Evolutionary conservation across 2,888 invertebrate species (phyloP).

Genomic region (Sarcophaga caerulescens): DNA sequence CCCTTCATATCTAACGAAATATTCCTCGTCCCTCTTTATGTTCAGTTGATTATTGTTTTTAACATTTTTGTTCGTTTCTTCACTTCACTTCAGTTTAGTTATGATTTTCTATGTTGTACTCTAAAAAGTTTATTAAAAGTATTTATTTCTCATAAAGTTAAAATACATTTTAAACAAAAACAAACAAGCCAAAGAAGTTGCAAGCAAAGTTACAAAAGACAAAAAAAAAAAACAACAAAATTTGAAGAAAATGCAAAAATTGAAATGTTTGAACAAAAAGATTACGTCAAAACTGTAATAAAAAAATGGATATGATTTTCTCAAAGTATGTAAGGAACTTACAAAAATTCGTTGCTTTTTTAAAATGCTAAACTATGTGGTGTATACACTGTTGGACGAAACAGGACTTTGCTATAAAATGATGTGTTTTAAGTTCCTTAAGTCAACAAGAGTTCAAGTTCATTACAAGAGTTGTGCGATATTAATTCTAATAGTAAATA

Average conservation of each 20-base stretch:
- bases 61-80: constrained; percentile 12
- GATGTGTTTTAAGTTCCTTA: too few relatives aligned
- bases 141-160: constrained; percentile 64
- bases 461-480: too few relatives aligned
- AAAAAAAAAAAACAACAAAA: constrained; percentile 18
- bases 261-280: constrained; percentile 23
- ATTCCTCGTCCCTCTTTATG: background rate
- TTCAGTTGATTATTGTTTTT: constrained; percentile 27
- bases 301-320: constrained; percentile 32
- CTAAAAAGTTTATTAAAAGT: constrained; percentile 56
- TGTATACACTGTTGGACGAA: too few relatives aligned
- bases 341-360: constrained; percentile 48
- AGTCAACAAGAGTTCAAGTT: too few relatives aligned
- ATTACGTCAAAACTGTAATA: constrained; percentile 66
- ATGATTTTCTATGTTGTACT: constrained; percentile 47
- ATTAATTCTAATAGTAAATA: too few relatives aligned
- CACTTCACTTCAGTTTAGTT: constrained; percentile 3
- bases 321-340: constrained; percentile 64
- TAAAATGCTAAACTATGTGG: too few relatives aligned
- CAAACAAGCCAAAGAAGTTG: constrained; percentile 1
- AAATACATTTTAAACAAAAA: constrained; percentile 9
- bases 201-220: constrained; percentile 28
- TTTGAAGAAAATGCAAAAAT: background rate
- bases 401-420: too few relatives aligned
- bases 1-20: background rate